Evolutionary conservation across 1,140 invertebrate genomes (phyloP), one percentile per base, ranked within the genome.

Genomic region (Heliconius himera): DNA sequence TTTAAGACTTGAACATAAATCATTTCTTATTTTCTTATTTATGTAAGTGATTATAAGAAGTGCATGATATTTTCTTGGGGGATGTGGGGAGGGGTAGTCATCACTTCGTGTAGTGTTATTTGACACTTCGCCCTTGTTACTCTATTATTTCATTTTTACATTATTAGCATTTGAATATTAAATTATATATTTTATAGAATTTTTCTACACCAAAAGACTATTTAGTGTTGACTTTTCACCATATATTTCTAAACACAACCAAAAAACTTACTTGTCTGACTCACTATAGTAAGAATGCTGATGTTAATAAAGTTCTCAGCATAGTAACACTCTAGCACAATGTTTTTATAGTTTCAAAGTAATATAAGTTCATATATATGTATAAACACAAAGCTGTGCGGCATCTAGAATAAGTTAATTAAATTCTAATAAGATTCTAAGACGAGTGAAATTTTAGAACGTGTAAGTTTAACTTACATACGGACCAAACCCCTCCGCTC

Each of bases 391-490:
- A 54, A 54, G 60, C 60, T 70, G 60, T 70, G n/a, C 60, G 33
- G 51, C 72, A 75, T 73, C 56, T 76, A 80, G 70, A 80, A 80
- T 77, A 81, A 80, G 75, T 82, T 76, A 78, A 80, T 80, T 77
- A 82, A 81, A 78, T 85, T 86, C 87, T 85, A 89, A 91, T 91
- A 90, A 87, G 91, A 93, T 83, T 90, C 85, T 84, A 81, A 83
- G 78, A 79, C 83, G 83, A 85, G 83, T 83, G 77, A 88, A 87
- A 82, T 82, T 82, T 87, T 80, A 81, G 83, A 86, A 81, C 81
- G 85, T 84, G 81, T 85, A 88, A 83, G 84, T 85, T 87, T 82
- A 85, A 86, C 83, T 87, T 81, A 87, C 85, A 88, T 77, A 54
- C 79, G 76, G 88, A 86, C 84, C 81, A 85, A 87, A 90, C 91